Base-by-base conservation (phyloP, 2,888 invertebrate species). In the Penaeus monodon region DNA sequence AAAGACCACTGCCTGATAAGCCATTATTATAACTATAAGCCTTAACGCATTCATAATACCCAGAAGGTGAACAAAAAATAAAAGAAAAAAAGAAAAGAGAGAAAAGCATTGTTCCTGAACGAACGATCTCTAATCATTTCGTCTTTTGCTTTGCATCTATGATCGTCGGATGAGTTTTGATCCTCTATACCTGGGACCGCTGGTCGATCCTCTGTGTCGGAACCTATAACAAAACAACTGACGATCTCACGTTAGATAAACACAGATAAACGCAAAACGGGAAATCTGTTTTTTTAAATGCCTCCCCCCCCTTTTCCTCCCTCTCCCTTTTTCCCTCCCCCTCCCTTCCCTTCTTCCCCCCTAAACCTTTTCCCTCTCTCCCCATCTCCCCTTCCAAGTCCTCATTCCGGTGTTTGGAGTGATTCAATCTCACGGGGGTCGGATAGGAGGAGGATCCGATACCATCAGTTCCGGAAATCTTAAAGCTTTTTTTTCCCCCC, bases 161-260 rank as follows among this genome's bases (percentile, higher is more conserved):
- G 49, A 49, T 49, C 49, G 49, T 49, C 49, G 49, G 49, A 49
- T 49, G 49, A 7, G 49, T 49, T 49, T 49, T 49, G 49, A 49
- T 49, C 49, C 49, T 49, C 49, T 49, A 49, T 49, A 49, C 49
- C 49, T 49, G 49, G 49, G 49, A 1, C 49, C 49, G 49, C 49
- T 8, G 49, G 49, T 49, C 49, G 49, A 49, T 49, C 49, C 49
- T 49, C 49, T 49, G 49, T 49, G 49, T 49, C 49, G 49, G 49
- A 49, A 49, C 49, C 49, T 49, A 76, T 33, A 76, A 76, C 76
- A 76, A 76, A 76, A 76, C 76, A 76, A 76, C 76, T 76, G 76
- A 76, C 76, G 76, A 76, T 76, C 76, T 76, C 76, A 76, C 76
- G 76, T 76, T 76, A 29, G 76, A 76, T 76, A 76, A 76, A 76